Conservation (phyloP, 2,888 invertebrate genomes). For the Sesia apiformis region DNA sequence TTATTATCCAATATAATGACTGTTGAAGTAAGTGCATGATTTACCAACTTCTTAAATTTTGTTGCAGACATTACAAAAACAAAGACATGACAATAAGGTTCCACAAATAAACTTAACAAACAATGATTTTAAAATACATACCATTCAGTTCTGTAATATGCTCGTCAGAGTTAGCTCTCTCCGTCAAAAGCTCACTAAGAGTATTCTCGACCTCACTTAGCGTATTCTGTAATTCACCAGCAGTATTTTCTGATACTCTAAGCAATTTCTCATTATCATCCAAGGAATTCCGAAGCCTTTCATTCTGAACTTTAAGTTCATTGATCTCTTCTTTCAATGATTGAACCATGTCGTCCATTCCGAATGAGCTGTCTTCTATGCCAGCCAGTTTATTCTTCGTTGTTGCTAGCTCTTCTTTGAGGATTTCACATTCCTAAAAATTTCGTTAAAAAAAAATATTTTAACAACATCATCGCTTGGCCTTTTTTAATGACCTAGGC, state of each 20-base stretch:
- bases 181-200: constrained; percentile 72
- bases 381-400: constrained; percentile 76
- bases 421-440: constrained; percentile 77
- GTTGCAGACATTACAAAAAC: too few relatives aligned
- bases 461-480: too few relatives aligned
- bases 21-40: too few relatives aligned
- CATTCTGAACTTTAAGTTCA: constrained; percentile 70
- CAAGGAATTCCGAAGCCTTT: constrained; percentile 77
- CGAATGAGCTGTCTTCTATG: constrained; percentile 81
- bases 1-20: too few relatives aligned
- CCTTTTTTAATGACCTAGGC: too few relatives aligned
- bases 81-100: too few relatives aligned
- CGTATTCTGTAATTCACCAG: constrained; percentile 86
- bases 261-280: constrained; percentile 76
- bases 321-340: constrained; percentile 79
- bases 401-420: constrained; percentile 76
- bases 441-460: too few relatives aligned
- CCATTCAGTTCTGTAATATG: constrained; percentile 67
- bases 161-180: constrained; percentile 62
- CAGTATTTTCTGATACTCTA: constrained; percentile 84
- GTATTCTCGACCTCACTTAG: constrained; percentile 83
- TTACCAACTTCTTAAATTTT: too few relatives aligned
- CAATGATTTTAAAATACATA: constrained; percentile 11
- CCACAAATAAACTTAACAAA: too few relatives aligned
- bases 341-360: constrained; percentile 81